These are phyloP conservation scores for Leptinotarsa lineolata DNA, from an alignment of 1,140 invertebrate species.

Conservation along the genomic window DNA sequence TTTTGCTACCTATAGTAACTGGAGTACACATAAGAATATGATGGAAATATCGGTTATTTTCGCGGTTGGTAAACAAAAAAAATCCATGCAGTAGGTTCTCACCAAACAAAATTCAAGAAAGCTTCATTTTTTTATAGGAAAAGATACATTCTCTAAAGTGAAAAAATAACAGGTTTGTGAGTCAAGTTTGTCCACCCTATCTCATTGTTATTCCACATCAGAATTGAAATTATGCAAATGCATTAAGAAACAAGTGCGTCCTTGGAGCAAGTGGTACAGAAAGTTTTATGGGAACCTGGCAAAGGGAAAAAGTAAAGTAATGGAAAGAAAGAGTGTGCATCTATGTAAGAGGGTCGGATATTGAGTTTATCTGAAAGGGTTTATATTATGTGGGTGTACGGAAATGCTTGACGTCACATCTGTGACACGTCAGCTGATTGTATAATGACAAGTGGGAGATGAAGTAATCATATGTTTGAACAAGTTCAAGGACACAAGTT, in stretches of 20 bases:
- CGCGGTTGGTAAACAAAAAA: no score
- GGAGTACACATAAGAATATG: no score
- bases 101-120: not conserved
- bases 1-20: no score
- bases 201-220: not conserved
- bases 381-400: slow-evolving; percentile 31
- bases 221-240: not conserved
- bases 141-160: no score
- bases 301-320: not conserved
- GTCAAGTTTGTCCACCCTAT: not conserved
- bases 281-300: not conserved
- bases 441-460: slow-evolving; percentile 55
- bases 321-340: not conserved
- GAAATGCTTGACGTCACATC: slow-evolving; percentile 46
- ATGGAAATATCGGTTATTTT: no score
- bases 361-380: not conserved
- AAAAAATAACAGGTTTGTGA: no score
- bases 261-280: not conserved
- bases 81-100: not conserved
- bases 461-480: slow-evolving; percentile 48
- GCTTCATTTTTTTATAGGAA: not conserved
- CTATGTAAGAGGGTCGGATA: not conserved
- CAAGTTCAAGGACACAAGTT: slow-evolving; percentile 54
- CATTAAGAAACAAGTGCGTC: not conserved
- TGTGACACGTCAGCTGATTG: slow-evolving; percentile 54